phyloP scores from a whole-genome alignment of 1,140 invertebrate genomes.

The Orchesella cincta region DNA sequence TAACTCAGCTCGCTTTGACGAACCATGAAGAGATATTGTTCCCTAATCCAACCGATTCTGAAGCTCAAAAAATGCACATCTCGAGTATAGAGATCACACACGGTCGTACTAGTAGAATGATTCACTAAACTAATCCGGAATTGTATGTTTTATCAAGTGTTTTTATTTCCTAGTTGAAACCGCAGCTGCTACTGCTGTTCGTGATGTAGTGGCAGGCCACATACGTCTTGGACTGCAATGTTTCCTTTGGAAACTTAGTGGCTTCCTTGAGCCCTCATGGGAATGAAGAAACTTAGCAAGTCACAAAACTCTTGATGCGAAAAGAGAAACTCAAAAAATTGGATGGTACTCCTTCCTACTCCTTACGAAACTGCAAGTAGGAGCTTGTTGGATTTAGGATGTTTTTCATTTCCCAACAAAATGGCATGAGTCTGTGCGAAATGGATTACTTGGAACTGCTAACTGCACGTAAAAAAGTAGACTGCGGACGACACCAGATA shows the following conservation, averaged over 20 bases:
- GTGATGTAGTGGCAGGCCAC: neutral
- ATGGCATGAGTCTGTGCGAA: neutral
- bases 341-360: no score
- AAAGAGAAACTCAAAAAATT: neutral
- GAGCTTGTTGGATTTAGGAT: neutral
- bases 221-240: neutral
- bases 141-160: neutral
- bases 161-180: neutral
- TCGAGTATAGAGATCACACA: neutral
- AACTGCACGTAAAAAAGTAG: no score
- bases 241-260: neutral
- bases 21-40: constrained; percentile 46
- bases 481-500: no score
- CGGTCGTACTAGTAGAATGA: constrained; percentile 1
- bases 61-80: neutral
- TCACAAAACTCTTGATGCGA: constrained; percentile 20
- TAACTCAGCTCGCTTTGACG: constrained; percentile 48
- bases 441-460: neutral
- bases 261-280: neutral
- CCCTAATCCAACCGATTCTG: constrained; percentile 36
- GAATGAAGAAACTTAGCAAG: constrained; percentile 14
- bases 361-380: neutral
- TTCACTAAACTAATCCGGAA: constrained; percentile 10
- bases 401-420: neutral
- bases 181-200: no score